Evolutionary conservation across 1,140 invertebrate genomes (phyloP).

Genomic region (Euwallacea similis): DNA sequence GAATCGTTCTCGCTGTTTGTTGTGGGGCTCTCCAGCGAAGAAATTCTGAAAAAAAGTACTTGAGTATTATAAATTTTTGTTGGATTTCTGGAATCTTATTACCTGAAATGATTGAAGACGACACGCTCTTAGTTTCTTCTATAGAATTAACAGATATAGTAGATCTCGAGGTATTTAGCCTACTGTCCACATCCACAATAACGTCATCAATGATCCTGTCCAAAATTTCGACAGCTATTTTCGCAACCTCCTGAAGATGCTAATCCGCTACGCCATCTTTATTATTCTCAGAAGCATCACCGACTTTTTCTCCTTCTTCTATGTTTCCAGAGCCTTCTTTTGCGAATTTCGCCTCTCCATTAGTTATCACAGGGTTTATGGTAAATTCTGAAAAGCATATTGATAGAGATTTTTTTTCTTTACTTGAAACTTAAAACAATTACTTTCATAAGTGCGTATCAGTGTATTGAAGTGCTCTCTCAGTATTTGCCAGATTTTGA

Average conservation of each 20-base stretch:
- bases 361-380: background rate
- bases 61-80: background rate
- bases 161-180: slow-evolving; percentile 39
- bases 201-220: slow-evolving; percentile 62
- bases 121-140: slow-evolving; percentile 37
- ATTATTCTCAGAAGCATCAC: background rate
- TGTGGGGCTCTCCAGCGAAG: slow-evolving; percentile 76
- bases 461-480: slow-evolving; percentile 86
- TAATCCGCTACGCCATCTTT: background rate
- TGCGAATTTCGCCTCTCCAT: slow-evolving; percentile 38
- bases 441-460: slow-evolving; percentile 48
- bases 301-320: slow-evolving; percentile 3
- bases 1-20: slow-evolving; percentile 76
- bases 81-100: background rate
- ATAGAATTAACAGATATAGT: slow-evolving; percentile 33
- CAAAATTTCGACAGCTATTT: slow-evolving; percentile 48
- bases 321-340: slow-evolving; percentile 20
- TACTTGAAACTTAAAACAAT: background rate
- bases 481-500: slow-evolving; percentile 97
- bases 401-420: background rate
- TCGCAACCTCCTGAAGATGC: slow-evolving; percentile 14
- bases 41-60: slow-evolving; percentile 55
- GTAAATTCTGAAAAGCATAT: background rate
- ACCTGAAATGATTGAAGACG: slow-evolving; percentile 46
- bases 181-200: slow-evolving; percentile 48